These are phyloP conservation scores for Trichoplusia ni DNA, from an alignment of 1,140 invertebrate genomes.

Conservation along the genomic window DNA sequence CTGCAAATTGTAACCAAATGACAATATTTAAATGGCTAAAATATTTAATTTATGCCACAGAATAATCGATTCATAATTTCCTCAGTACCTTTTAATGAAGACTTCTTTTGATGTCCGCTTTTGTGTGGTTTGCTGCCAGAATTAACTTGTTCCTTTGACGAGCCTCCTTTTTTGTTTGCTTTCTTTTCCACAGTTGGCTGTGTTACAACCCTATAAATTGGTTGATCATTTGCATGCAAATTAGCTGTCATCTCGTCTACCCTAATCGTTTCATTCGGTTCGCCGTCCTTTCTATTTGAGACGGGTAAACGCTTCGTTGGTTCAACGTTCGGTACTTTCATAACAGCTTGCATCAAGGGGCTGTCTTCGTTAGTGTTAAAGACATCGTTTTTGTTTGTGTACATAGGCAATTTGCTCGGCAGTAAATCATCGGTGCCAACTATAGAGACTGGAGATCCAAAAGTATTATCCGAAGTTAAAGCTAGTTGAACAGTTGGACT, in stretches of 20 bases:
- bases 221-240: conserved; percentile 76
- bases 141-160: conserved; percentile 56
- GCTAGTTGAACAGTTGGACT: conserved; percentile 20
- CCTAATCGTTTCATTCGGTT: conserved; percentile 64
- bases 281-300: conserved; percentile 66
- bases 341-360: conserved; percentile 67
- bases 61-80: background rate
- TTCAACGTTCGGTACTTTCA: conserved; percentile 68
- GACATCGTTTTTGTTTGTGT: conserved; percentile 68
- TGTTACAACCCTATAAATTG: conserved; percentile 75
- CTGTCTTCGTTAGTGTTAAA: conserved; percentile 68
- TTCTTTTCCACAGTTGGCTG: conserved; percentile 72
- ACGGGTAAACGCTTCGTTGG: conserved; percentile 60
- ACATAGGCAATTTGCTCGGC: conserved; percentile 64
- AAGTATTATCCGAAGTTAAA: conserved; percentile 39
- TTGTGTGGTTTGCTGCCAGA: conserved; percentile 59
- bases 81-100: conserved; percentile 65
- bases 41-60: background rate
- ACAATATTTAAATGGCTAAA: background rate
- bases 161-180: conserved; percentile 59
- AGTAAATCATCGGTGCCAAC: conserved; percentile 55
- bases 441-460: conserved; percentile 44
- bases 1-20: conserved; percentile 44
- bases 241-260: conserved; percentile 73
- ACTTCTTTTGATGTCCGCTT: conserved; percentile 71